phyloP scores from a whole-genome alignment of 92 coral and sea anemone genomes.

The Umimayanthus chanpuru region DNA sequence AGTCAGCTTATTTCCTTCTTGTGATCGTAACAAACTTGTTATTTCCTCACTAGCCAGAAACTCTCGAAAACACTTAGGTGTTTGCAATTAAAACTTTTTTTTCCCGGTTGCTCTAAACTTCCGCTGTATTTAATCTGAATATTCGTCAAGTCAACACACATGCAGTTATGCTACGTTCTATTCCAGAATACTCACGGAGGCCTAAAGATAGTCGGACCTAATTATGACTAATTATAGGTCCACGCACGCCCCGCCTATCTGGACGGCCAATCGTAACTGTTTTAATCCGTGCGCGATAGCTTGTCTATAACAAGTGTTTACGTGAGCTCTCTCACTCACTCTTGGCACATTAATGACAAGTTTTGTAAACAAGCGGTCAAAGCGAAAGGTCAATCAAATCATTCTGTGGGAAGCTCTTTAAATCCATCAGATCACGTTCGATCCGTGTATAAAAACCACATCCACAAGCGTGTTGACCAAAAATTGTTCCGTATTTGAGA shows the following conservation, averaged over 20 bases:
- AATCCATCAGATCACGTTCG: not conserved
- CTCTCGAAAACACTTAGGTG: not conserved
- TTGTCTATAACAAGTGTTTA: not conserved
- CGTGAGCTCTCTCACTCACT: not conserved
- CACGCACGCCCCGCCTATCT: not conserved
- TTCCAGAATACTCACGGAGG: not conserved
- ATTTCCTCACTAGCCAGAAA: not conserved
- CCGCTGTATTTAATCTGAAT: not conserved
- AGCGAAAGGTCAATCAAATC: not conserved
- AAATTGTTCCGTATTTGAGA: not conserved
- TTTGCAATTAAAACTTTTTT: not conserved
- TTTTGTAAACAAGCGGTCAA: not conserved
- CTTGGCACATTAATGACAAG: not conserved
- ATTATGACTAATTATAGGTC: not conserved
- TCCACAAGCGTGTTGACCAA: not conserved
- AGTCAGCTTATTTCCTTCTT: not conserved
- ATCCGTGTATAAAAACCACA: not conserved
- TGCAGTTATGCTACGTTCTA: not conserved
- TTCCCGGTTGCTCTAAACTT: not conserved
- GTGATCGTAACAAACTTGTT: not conserved
- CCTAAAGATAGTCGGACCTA: not conserved
- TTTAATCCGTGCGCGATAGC: not conserved
- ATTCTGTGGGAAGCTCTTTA: not conserved
- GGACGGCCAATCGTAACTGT: not conserved
- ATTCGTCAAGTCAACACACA: not conserved